Conservation (phyloP, 2,113 vertebrate species). For the western clawed frog (Xenopus tropicalis) region UCB_Xtro_10.0 CM004444.2:60848001-60848500, state of each 20-base stretch:
- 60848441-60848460: no score
- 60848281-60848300: constrained; percentile 96
- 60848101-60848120: constrained; percentile 30
- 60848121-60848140: constrained; percentile 36
- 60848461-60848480: no score
- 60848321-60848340: constrained; percentile 89
- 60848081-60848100: constrained; percentile 29
- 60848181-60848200: constrained; percentile 81
- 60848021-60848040: constrained; percentile 37
- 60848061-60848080: constrained; percentile 39
- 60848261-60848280: constrained; percentile 97
- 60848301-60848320: constrained; percentile 96
- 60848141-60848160: constrained; percentile 20
- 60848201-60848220: constrained; percentile 93
- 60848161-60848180: constrained; percentile 64
- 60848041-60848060: constrained; percentile 41
- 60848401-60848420: no score
- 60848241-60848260: constrained; percentile 95
- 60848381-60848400: neutral
- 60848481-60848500: no score
- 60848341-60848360: constrained; percentile 79
- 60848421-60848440: no score
- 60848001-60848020: no score
- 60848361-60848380: neutral
- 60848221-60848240: constrained; percentile 92